Base-by-base conservation (phyloP, 2,797 vertebrate species). In the Pempheris klunzingeri region DNA sequence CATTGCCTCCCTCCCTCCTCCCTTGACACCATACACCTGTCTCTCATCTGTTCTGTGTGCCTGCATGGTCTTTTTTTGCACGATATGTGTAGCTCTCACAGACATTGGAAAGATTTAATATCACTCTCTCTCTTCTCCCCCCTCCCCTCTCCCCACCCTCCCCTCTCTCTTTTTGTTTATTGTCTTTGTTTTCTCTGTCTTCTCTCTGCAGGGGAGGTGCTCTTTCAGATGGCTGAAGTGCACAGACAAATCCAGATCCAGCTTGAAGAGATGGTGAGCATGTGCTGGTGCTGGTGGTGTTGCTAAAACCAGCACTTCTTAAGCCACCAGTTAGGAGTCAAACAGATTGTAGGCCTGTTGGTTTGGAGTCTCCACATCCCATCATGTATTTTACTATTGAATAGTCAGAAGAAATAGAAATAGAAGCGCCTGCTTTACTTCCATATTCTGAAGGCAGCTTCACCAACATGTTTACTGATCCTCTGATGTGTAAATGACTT, bases 161-260 rank as follows among this genome's bases (percentile, higher is more conserved):
- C 54, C 50, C 64, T 49, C 50, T 55, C 59, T 79, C 38, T 62
- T 50, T 77, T 68, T 74, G 59, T 82, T 76, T 69, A 71, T 85
- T 26, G 46, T 71, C 64, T 65, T 69, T 57, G 26, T 78, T 7
- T 47, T 63, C 53, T 68, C 55, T 82, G 69, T 84, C 58, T 57
- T 81, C 32, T 92, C 76, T 87, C 84, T 87, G 28, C 94, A 99
- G 98, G 98, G 88, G 98, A 99, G 0, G 98, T 99, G 26, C 97
- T 99, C 18, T 99, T 99, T 93, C 98, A 99, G 95, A 99, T 99
- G 98, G 98, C 98, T 0, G 98, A 99, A 74, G 98, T 99, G 74
- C 98, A 99, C 95, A 89, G 98, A 85, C 98, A 99, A 94, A 99
- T 99, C 89, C 98, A 99, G 91, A 97, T 98, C 91, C 98, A 99